phyloP scores from a whole-genome alignment of 2,797 vertebrate species.

The Pteronotus mesoamericanus region DNA sequence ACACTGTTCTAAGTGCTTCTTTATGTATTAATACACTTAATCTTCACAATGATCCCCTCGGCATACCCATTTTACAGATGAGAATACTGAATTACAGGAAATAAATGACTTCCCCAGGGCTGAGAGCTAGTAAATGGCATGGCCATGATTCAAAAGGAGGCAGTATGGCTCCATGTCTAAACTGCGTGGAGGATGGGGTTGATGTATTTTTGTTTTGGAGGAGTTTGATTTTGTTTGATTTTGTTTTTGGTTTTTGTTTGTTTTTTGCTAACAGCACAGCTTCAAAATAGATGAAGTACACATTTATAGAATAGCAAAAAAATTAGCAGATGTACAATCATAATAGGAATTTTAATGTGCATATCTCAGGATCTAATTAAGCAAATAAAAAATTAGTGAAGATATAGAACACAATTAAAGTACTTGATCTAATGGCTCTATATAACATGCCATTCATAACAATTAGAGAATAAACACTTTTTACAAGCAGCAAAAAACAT shows the following conservation, averaged over 20 bases:
- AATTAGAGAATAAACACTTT: constrained; percentile 49
- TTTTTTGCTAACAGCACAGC: background rate
- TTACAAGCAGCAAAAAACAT: constrained; percentile 53
- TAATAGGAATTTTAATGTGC: constrained; percentile 62
- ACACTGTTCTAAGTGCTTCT: background rate
- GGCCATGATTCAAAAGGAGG: background rate
- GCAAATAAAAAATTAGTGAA: constrained; percentile 72
- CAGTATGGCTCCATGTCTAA: background rate
- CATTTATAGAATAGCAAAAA: constrained; percentile 54
- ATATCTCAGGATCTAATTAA: constrained; percentile 64
- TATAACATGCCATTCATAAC: constrained; percentile 52
- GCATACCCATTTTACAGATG: constrained; percentile 15
- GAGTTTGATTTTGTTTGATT: background rate
- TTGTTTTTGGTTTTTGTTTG: too few relatives aligned
- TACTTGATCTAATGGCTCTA: constrained; percentile 53
- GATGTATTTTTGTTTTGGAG: too few relatives aligned
- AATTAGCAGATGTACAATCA: constrained; percentile 48
- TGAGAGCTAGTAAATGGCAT: background rate
- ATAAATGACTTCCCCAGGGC: background rate
- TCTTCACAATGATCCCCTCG: background rate
- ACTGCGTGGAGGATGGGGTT: background rate
- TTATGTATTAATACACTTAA: background rate
- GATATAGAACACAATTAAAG: constrained; percentile 71
- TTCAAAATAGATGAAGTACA: constrained; percentile 45
- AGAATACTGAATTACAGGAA: constrained; percentile 14